phyloP scores from a whole-genome alignment of 2,113 vertebrate genomes.

The Dolichotis patagonum region DNA sequence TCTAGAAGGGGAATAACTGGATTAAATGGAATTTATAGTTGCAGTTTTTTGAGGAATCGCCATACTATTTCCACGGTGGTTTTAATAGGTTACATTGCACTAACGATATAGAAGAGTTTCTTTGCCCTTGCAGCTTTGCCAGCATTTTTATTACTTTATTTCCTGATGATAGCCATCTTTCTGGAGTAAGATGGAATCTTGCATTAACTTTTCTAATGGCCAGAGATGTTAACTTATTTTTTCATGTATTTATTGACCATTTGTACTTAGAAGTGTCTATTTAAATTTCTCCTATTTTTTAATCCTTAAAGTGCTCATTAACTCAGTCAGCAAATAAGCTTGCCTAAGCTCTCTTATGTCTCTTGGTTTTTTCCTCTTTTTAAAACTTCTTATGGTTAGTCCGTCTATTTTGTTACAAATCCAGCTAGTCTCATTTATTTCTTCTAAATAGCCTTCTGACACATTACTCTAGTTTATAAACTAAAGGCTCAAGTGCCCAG shows the following conservation, averaged over 20 bases:
- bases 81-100: neutral
- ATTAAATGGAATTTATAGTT: neutral
- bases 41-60: neutral
- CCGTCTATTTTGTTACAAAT: neutral
- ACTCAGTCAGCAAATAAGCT: neutral
- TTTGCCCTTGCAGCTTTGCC: neutral
- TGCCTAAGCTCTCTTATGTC: neutral
- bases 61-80: neutral
- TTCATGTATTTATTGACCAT: neutral
- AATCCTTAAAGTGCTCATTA: neutral
- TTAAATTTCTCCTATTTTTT: neutral
- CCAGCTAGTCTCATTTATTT: neutral
- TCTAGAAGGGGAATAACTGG: neutral
- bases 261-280: neutral
- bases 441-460: neutral
- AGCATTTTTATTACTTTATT: neutral
- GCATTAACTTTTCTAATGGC: neutral
- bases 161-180: neutral
- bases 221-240: neutral
- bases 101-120: neutral
- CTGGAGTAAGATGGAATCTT: neutral
- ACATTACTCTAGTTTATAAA: slow-evolving; percentile 27
- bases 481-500: neutral
- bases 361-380: neutral
- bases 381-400: neutral